Evolutionary conservation across 2,113 vertebrate genomes (phyloP).

Genomic region (Sceloporus tristichus): DNA sequence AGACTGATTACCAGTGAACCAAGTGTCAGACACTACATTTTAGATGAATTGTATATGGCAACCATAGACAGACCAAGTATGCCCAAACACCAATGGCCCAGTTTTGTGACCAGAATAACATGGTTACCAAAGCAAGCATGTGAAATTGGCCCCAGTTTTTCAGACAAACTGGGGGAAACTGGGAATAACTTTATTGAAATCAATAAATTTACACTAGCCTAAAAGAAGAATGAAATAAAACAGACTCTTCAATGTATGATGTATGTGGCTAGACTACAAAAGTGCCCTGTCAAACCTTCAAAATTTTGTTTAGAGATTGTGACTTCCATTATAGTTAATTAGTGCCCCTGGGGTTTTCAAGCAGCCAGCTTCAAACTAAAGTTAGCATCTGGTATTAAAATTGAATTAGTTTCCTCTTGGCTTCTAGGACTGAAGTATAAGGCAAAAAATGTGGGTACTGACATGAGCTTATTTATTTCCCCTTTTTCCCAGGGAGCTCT

Average conservation of each 20-base stretch:
- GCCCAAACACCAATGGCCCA: not conserved
- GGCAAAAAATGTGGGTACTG: not conserved
- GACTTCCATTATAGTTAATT: slow-evolving; percentile 41
- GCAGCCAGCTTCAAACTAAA: slow-evolving; percentile 31
- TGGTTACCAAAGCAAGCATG: slow-evolving; percentile 2
- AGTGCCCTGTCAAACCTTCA: slow-evolving; percentile 24
- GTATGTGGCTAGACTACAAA: slow-evolving; percentile 37
- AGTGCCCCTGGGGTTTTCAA: slow-evolving; percentile 30
- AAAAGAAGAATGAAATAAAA: slow-evolving; percentile 31
- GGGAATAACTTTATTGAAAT: slow-evolving; percentile 7
- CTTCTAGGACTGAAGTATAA: slow-evolving; percentile 16
- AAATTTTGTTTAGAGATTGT: slow-evolving; percentile 36
- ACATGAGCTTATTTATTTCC: not conserved
- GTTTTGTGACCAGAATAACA: slow-evolving; percentile 19
- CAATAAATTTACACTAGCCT: slow-evolving; percentile 22
- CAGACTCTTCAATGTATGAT: slow-evolving; percentile 35
- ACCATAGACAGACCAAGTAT: slow-evolving; percentile 10
- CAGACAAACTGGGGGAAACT: not conserved
- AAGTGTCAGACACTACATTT: not conserved
- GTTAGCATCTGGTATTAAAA: slow-evolving; percentile 34
- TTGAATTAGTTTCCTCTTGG: slow-evolving; percentile 19
- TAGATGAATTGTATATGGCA: not conserved
- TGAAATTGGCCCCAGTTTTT: slow-evolving; percentile 6
- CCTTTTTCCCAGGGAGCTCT: not conserved
- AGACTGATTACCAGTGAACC: not conserved